Conservation (phyloP, 2,888 invertebrate genomes). For the Xestia xanthographa region DNA sequence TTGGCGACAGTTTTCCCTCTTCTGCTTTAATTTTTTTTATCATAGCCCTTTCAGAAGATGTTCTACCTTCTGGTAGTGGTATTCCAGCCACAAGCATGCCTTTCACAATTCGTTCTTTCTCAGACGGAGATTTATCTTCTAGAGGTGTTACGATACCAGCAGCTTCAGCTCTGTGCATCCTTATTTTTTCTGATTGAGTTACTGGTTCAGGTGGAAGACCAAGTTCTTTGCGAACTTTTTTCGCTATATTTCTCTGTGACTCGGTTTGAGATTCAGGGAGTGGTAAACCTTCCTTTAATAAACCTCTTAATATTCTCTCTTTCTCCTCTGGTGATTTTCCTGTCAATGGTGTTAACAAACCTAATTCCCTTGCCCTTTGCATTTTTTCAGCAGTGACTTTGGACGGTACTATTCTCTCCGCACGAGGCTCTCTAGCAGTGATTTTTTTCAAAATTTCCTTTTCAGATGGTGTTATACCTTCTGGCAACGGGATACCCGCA, state of each 20-base stretch:
- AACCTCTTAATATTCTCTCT: slow-evolving; percentile 61
- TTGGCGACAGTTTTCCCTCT: slow-evolving; percentile 21
- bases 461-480: slow-evolving; percentile 67
- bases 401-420: slow-evolving; percentile 25
- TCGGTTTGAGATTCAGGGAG: slow-evolving; percentile 52
- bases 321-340: slow-evolving; percentile 67
- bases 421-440: slow-evolving; percentile 5
- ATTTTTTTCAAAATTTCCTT: slow-evolving; percentile 48
- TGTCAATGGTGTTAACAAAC: slow-evolving; percentile 65
- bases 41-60: slow-evolving; percentile 38
- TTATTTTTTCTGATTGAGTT: slow-evolving; percentile 65
- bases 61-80: slow-evolving; percentile 36
- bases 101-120: slow-evolving; percentile 51
- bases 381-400: slow-evolving; percentile 46
- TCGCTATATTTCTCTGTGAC: slow-evolving; percentile 38
- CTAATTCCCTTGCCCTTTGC: slow-evolving; percentile 39
- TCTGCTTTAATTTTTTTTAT: slow-evolving; percentile 46
- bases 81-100: slow-evolving; percentile 24
- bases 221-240: slow-evolving; percentile 46
- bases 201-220: slow-evolving; percentile 63
- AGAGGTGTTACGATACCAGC: slow-evolving; percentile 70
- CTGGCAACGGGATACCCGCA: slow-evolving; percentile 54
- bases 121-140: slow-evolving; percentile 68
- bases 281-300: slow-evolving; percentile 57
- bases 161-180: slow-evolving; percentile 67